Percentiles rank a stretch among this genome's conserved stretches.
phyloP scores from a whole-genome alignment of 1,140 invertebrate species.

The Drosophila repleta region DNA sequence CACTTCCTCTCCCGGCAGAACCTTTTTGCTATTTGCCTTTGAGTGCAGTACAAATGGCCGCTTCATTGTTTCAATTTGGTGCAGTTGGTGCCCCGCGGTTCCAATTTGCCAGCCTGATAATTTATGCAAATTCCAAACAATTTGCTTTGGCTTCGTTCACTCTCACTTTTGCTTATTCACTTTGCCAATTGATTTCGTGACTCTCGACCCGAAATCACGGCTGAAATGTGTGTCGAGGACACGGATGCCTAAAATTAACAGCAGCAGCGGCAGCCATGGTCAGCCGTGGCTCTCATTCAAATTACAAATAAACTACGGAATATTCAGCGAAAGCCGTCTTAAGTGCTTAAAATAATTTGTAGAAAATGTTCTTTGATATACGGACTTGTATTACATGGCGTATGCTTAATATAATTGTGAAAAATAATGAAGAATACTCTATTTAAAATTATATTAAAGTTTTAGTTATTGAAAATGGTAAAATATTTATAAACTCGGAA shows the following conservation, averaged over 20 bases:
- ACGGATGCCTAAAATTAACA: slow-evolving; percentile 46
- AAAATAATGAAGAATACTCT: no score
- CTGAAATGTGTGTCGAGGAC: slow-evolving; percentile 65
- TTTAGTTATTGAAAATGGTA: no score
- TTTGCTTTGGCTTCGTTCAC: slow-evolving; percentile 26
- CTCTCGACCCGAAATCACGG: slow-evolving; percentile 55
- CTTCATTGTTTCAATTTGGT: slow-evolving; percentile 68
- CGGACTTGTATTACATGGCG: neutral
- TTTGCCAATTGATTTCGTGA: slow-evolving; percentile 71
- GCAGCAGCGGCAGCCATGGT: slow-evolving; percentile 27
- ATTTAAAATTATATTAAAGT: no score
- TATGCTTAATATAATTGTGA: neutral
- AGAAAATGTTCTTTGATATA: neutral
- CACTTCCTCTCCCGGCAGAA: neutral
- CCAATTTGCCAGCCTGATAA: slow-evolving; percentile 43
- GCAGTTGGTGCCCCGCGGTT: slow-evolving; percentile 27
- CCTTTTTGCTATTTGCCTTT: slow-evolving; percentile 4
- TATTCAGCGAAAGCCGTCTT: neutral
- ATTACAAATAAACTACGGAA: neutral
- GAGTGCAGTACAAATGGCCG: slow-evolving; percentile 40
- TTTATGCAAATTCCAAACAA: slow-evolving; percentile 69
- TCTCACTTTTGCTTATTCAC: slow-evolving; percentile 53
- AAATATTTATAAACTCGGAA: no score
- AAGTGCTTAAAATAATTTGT: no score
- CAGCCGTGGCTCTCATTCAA: neutral